Evolutionary conservation across 1,140 invertebrate genomes (phyloP), one percentile per base, ranked within the genome.

Genomic region (Calephelis virginiensis): DNA sequence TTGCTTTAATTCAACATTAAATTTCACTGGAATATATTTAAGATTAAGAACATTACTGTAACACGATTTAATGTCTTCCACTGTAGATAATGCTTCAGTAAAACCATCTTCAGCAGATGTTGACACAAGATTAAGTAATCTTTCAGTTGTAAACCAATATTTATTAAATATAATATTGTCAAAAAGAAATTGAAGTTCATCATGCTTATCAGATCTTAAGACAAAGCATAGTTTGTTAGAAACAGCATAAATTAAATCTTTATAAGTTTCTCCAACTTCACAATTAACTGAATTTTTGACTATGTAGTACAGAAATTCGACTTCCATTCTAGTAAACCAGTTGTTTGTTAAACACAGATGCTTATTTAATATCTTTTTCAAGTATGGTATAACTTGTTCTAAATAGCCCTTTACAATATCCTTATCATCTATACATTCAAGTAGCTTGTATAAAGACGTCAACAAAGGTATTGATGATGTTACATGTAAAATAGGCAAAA

Each of bases 291-390:
- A 79, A 43, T 92, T 77, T 75, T 86, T 92, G 45, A 93, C 77
- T 50, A 91, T 75, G 72, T 88, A 91, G 69, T 90, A 89, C 7
- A 93, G 68, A 38, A 93, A 85, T 50, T 90, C 78, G n/a, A 82
- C 88, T 86, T 94, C 93, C 63, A 92, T 87, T 82, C 91, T 91
- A 3, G 92, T 92, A 75, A 93, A 94, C 93, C 93, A 94, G 75
- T 93, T 93, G 48, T 85, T 85, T 60, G 76, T 89, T 9, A 93
- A 77, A 85, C 68, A 78, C 62, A 77, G 87, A 28, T 73, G 77
- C 83, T 66, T 91, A 45, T 81, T 81, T 40, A 75, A 75, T 12
- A 89, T 59, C 28, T 75, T 89, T 61, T 72, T 82, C 66, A 86
- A 69, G 74, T 90, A 90, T 7, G 66, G 64, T 28, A 64, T 45